Evolutionary conservation across 2,888 invertebrate genomes (phyloP).

Genomic region (Clistopyga incitator): DNA sequence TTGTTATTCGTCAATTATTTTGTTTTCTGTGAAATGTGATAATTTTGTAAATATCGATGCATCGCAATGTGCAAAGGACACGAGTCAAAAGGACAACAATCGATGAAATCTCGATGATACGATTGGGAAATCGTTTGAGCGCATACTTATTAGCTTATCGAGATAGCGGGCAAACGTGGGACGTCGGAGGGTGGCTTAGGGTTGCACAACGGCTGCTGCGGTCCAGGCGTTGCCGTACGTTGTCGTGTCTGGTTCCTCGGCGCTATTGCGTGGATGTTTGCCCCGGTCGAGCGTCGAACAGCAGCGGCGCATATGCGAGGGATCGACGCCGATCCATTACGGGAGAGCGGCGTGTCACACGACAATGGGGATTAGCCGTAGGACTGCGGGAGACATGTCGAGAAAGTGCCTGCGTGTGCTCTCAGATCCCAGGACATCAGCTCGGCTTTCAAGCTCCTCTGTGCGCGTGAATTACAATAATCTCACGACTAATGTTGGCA

Average conservation of each 20-base stretch:
- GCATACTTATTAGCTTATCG: constrained; percentile 56
- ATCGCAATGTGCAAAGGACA: neutral
- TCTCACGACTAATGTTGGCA: constrained; percentile 58
- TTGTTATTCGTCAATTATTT: too few relatives aligned
- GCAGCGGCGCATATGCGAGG: constrained; percentile 65
- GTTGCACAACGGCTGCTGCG: constrained; percentile 68
- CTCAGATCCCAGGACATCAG: constrained; percentile 58
- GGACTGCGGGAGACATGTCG: constrained; percentile 73
- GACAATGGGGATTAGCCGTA: constrained; percentile 81
- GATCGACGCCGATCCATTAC: constrained; percentile 82
- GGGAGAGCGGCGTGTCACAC: constrained; percentile 78
- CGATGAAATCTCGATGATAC: constrained; percentile 74
- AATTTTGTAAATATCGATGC: too few relatives aligned
- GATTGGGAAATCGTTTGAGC: constrained; percentile 68
- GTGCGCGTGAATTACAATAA: constrained; percentile 61
- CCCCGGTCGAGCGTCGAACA: constrained; percentile 56
- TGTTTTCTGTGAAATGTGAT: too few relatives aligned
- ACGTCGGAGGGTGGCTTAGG: constrained; percentile 63
- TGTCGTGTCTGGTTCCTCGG: constrained; percentile 52
- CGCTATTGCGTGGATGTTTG: constrained; percentile 67
- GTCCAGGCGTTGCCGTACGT: constrained; percentile 48
- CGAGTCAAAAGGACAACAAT: constrained; percentile 54
- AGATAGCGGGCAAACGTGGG: constrained; percentile 3
- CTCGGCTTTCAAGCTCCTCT: constrained; percentile 30
- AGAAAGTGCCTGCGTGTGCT: constrained; percentile 65